Percentiles rank a stretch among this genome's conserved stretches.
These are phyloP conservation scores for Macrocentrus cingulum DNA, from an alignment of 1,140 invertebrate species.

Conservation along the genomic window DNA sequence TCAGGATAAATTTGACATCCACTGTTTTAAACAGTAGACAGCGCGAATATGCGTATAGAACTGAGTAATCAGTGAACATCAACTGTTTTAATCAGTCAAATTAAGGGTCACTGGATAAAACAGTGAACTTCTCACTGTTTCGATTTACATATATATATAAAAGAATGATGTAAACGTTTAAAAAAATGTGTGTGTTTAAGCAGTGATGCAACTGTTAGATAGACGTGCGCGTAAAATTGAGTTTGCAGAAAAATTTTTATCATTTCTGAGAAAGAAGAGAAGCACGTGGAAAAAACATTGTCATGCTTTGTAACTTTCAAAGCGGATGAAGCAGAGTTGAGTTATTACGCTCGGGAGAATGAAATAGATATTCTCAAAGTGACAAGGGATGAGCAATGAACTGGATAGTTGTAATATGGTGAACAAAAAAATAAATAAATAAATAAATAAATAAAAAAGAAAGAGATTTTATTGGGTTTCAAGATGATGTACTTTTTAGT, in stretches of 20 bases:
- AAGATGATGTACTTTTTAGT: not conserved
- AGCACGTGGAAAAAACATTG: slow-evolving; percentile 16
- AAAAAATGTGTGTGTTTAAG: no score
- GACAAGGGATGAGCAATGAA: slow-evolving; percentile 28
- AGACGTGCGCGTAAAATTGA: no score
- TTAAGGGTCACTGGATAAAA: no score
- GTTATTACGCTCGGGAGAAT: slow-evolving; percentile 18
- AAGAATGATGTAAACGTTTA: no score
- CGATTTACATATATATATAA: no score
- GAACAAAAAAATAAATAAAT: slow-evolving; percentile 26
- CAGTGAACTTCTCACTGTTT: no score
- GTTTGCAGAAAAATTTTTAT: slow-evolving; percentile 1
- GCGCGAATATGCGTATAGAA: no score
- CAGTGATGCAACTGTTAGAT: no score
- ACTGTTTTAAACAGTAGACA: no score
- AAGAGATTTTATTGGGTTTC: not conserved
- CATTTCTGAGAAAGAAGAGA: slow-evolving; percentile 9
- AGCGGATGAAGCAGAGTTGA: slow-evolving; percentile 19
- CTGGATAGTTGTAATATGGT: slow-evolving; percentile 31
- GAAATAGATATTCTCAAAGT: slow-evolving; percentile 14
- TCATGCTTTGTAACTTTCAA: slow-evolving; percentile 21
- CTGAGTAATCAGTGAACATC: no score
- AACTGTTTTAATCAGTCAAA: no score
- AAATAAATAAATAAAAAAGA: slow-evolving; percentile 4
- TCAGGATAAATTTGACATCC: no score